Percentiles rank a stretch among this genome's conserved stretches.
Evolutionary conservation across 1,140 invertebrate species (phyloP).

Genomic region (Phortica variegata): DNA sequence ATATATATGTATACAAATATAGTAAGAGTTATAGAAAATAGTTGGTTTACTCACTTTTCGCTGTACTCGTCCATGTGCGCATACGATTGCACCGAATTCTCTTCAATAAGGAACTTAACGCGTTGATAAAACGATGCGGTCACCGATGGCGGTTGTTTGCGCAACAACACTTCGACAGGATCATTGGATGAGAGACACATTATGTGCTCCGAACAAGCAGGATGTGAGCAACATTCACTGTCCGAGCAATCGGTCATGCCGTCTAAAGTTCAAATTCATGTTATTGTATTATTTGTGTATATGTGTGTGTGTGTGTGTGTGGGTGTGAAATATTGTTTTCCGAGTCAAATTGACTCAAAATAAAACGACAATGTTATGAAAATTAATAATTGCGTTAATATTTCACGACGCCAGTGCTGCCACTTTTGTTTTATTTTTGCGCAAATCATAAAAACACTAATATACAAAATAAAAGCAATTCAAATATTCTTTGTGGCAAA

Average conservation of each 20-base stretch:
- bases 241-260: constrained; percentile 97
- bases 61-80: constrained; percentile 96
- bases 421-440: too few species aligned
- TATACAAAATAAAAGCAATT: too few species aligned
- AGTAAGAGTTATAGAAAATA: constrained; percentile 12
- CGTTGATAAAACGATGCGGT: constrained; percentile 97
- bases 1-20: constrained; percentile 21
- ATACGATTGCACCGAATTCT: constrained; percentile 97
- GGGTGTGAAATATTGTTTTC: too few species aligned
- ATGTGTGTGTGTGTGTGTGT: too few species aligned
- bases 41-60: constrained; percentile 81
- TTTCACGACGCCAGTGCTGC: too few species aligned
- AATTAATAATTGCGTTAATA: too few species aligned
- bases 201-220: constrained; percentile 81
- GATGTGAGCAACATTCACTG: constrained; percentile 87
- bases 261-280: too few species aligned
- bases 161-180: constrained; percentile 89
- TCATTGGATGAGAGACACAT: constrained; percentile 94
- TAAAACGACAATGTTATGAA: too few species aligned
- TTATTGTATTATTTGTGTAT: background rate
- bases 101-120: constrained; percentile 97
- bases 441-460: too few species aligned
- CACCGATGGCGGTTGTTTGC: constrained; percentile 93
- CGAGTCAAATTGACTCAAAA: too few species aligned
- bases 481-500: too few species aligned